A percentile compares a stretch with the other conserved stretches of the same genome.
These are phyloP conservation scores for Aselliscus stoliczkanus DNA, from an alignment of 2,797 vertebrate species.

Conservation along the genomic window DNA sequence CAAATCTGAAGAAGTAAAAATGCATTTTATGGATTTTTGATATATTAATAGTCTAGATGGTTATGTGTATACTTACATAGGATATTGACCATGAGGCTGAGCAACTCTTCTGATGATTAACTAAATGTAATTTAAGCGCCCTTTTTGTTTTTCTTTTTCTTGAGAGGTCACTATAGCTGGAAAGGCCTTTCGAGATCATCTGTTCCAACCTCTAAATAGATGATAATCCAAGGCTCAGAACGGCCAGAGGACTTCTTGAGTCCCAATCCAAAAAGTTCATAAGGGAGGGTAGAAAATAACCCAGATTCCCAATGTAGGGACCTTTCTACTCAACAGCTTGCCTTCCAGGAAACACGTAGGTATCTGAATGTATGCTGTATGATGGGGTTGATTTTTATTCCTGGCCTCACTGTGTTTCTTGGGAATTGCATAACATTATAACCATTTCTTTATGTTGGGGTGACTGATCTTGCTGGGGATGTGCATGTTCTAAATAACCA, in stretches of 20 bases:
- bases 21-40: neutral
- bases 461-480: neutral
- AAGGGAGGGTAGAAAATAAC: neutral
- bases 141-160: neutral
- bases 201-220: constrained; percentile 22
- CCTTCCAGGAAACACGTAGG: neutral
- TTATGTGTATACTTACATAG: neutral
- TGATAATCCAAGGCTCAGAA: neutral
- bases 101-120: neutral
- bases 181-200: neutral
- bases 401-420: neutral
- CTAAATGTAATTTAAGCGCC: neutral
- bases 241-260: neutral
- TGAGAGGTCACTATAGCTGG: neutral
- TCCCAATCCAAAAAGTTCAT: neutral
- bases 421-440: neutral
- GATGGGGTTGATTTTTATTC: neutral
- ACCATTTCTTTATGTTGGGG: neutral
- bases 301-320: neutral
- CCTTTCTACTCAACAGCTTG: neutral
- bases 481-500: neutral
- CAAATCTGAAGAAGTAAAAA: neutral
- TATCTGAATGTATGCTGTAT: neutral
- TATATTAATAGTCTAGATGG: neutral
- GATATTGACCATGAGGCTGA: neutral